Base-by-base conservation (phyloP, 2,113 vertebrate species). In the Antennarius striatus region DNA sequence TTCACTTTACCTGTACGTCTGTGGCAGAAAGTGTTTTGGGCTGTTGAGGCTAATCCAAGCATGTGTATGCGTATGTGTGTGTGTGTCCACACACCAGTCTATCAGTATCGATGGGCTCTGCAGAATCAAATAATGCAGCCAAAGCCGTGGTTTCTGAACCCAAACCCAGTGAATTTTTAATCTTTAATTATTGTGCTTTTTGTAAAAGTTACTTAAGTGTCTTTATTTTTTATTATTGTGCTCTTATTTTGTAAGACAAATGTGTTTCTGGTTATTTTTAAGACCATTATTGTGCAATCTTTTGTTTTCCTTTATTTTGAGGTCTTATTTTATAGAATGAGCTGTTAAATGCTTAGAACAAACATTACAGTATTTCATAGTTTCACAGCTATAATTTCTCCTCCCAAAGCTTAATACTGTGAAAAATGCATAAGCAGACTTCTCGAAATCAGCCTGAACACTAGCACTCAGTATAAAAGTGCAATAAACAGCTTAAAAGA, bases 181-280 rank as follows among this genome's bases (percentile, higher is more conserved):
- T 60, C 48, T 81, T 75, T 80, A 29, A 68, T 80, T 75, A 89
- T 90, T 86, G 64, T 92, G 88, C 92, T 93, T 93, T 93, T 93
- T 91, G 92, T 93, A 91, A 93, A 93, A 93, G 91, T 92, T 91
- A 32, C 48, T 74, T 30, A 68, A 66, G 15, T 71, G 71, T 79
- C 53, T 63, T 80, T 75, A 45, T 29, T 79, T 82, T 82, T 82
- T 68, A 76, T 85, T 60, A 79, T 86, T 86, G 85, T 87, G 74
- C 74, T 91, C 79, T 90, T 90, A 82, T 77, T 90, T 89, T 83
- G 76, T 88, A 91, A 92, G 90, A 92, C 82, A 67, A 77, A 80
- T 78, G 58, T 77, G 81, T 85, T 88, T 71, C 85, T 86, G 85
- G 85, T 91, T 86, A 71, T 87, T 91, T 85, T 90, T 84, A 39